Base-by-base conservation (phyloP, 92 coral and sea anemone species). In the Meandrina meandrites region DNA sequence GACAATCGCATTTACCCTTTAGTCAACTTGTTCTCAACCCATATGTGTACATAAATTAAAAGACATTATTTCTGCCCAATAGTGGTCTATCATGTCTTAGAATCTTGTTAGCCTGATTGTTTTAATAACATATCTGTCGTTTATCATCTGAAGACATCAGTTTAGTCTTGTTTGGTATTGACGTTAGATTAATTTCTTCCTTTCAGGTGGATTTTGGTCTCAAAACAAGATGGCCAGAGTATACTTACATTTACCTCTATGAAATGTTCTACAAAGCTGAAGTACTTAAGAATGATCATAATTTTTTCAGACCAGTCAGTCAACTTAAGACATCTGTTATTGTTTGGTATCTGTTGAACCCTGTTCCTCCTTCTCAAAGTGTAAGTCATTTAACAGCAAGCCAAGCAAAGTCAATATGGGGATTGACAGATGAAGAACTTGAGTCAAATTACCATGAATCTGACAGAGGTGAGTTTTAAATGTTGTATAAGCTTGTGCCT, bases 341-440 rank as follows among this genome's bases (percentile, higher is more conserved):
- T 68, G 99, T 97, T 75, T 97, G 99, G 99, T 97, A 97, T 92
- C 92, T 97, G 68, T 84, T 97, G 58, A 97, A 90, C 86, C 91
- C 98, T 1, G 93, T 92, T 45, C 98, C 99, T 22, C 99, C 99
- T 24, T 95, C 98, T 79, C 95, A 93, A 75, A 97, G 99, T 88
- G 99, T 97, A 76, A 91, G 98, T 84, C 99, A 97, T 83, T 92
- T 97, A 67, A 97, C 99, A 1, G 98, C 99, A 51, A 97, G 99
- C 83, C 99, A 97, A 87, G 99, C 99, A 22, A 97, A 97, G 90
- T 97, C 99, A 30, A 97, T 97, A 85, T 97, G 99, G 99, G 96
- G 96, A 62, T 88, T 97, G 86, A 93, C 99, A 82, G 99, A 97
- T 86, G 98, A 97, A 14, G 98, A 96, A 72, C 78, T 97, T 40